Evolutionary conservation across 53 echinoderm and acorn worm species (phyloP), one percentile per base, ranked within the genome.

Genomic region (Luidia sarsii): DNA sequence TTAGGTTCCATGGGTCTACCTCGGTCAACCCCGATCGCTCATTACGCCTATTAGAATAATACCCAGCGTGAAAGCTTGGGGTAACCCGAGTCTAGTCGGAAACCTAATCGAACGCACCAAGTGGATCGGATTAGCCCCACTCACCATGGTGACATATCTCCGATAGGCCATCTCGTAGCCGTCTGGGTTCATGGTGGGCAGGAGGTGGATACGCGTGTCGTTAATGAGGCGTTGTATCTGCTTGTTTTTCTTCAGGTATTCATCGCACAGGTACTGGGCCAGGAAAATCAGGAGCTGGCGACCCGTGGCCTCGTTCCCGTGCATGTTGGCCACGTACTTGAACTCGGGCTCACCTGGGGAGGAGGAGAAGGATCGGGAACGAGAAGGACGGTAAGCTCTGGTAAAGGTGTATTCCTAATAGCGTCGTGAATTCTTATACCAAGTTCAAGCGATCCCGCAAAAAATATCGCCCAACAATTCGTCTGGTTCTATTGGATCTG

Each of bases 301-400:
- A 13, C 96, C 96, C 2, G 86, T 82, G 10, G 87, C 88, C 60
- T 96, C 96, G 79, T 96, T 96, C 32, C 96, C 96, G 72, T 96
- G 96, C 96, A 96, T 96, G 77, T 96, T 96, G 82, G 90, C 96
- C 10, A 96, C 85, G 69, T 96, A 96, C 48, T 96, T 96, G 79
- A 96, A 96, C 51, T 96, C 96, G 9, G 95, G 93, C 61, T 96
- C 96, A 29, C 96, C 96, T 96, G 74, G 11, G 21, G 2, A 46
- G 0, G 63, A 41, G 66, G 13, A 46, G 52, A 50, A 79, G 49
- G 7, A 33, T n/a, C 9, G n/a, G 34, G 11, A 39, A 39, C 23
- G 22, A 16, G 20, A 9, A 37, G 46, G 8, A 46, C 15, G 46
- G n/a, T n/a, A n/a, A n/a, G n/a, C n/a, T n/a, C n/a, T n/a, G n/a